Conservation (phyloP, 1,140 invertebrate species). For the Bradynema listronoti region DNA sequence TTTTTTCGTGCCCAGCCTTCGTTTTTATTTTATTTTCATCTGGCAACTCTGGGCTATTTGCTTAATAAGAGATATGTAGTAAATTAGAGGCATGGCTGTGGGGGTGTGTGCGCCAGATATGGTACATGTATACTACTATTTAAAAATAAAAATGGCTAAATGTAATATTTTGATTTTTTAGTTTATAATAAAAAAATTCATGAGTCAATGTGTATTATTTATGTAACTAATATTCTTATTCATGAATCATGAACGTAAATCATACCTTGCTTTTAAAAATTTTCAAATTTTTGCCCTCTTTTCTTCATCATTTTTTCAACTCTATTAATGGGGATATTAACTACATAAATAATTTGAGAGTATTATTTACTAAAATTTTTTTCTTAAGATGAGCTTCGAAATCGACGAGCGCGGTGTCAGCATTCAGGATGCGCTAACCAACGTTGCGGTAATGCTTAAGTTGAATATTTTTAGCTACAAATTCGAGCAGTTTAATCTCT, state of each 20-base stretch:
- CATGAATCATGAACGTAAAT: constrained; percentile 4
- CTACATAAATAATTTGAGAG: background rate
- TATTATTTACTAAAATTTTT: background rate
- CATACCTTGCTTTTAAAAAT: background rate
- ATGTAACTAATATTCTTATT: too few species aligned
- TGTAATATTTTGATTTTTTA: too few species aligned
- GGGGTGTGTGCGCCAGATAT: background rate
- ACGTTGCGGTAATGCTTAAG: constrained; percentile 32
- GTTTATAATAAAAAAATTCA: too few species aligned
- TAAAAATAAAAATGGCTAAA: constrained; percentile 1
- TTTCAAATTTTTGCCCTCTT: background rate
- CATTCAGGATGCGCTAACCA: constrained; percentile 24
- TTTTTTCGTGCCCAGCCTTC: too few species aligned
- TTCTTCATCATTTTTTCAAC: constrained; percentile 1
- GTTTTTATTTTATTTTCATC: too few species aligned
- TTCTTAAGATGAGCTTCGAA: constrained; percentile 2
- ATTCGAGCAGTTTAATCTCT: background rate
- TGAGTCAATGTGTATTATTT: too few species aligned
- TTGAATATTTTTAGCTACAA: too few species aligned
- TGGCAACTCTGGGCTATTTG: too few species aligned
- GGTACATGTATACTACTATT: background rate
- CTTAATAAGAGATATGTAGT: background rate
- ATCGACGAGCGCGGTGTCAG: too few species aligned
- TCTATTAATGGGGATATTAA: background rate
- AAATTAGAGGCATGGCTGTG: background rate